phyloP scores from a whole-genome alignment of 2,888 invertebrate genomes.

The Sclerodermus sp. region DNA sequence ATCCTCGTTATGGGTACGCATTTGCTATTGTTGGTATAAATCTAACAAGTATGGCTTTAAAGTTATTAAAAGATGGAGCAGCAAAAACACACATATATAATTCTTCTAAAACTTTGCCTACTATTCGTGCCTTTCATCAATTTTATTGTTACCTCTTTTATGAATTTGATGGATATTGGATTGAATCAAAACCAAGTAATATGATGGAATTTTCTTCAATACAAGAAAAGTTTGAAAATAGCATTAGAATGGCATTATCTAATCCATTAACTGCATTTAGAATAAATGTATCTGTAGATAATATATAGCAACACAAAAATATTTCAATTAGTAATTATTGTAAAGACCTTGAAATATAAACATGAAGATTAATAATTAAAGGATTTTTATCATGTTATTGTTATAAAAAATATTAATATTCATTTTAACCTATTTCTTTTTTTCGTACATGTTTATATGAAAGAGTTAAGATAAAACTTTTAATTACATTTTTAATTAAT shows the following conservation, averaged over 20 bases:
- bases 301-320: constrained; percentile 58
- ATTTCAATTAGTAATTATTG: not conserved
- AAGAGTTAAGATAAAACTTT: too few species aligned
- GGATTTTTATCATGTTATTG: too few species aligned
- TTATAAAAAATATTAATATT: too few species aligned
- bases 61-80: constrained; percentile 75
- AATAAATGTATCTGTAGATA: constrained; percentile 78
- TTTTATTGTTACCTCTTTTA: constrained; percentile 92
- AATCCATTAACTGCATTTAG: constrained; percentile 74
- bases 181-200: constrained; percentile 84
- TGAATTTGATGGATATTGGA: constrained; percentile 95
- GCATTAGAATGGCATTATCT: constrained; percentile 68
- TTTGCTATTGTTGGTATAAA: constrained; percentile 95
- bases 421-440: too few species aligned
- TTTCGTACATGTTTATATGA: too few species aligned
- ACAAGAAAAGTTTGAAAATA: constrained; percentile 80
- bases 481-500: too few species aligned
- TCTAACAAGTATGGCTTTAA: constrained; percentile 87
- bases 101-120: constrained; percentile 68
- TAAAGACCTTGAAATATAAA: not conserved
- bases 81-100: constrained; percentile 94
- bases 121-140: constrained; percentile 80
- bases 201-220: constrained; percentile 96
- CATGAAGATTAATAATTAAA: too few species aligned
- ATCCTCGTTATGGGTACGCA: constrained; percentile 86